These are phyloP conservation scores for Lepidurus arcticus DNA, from an alignment of 1,140 invertebrate species.

Conservation along the genomic window DNA sequence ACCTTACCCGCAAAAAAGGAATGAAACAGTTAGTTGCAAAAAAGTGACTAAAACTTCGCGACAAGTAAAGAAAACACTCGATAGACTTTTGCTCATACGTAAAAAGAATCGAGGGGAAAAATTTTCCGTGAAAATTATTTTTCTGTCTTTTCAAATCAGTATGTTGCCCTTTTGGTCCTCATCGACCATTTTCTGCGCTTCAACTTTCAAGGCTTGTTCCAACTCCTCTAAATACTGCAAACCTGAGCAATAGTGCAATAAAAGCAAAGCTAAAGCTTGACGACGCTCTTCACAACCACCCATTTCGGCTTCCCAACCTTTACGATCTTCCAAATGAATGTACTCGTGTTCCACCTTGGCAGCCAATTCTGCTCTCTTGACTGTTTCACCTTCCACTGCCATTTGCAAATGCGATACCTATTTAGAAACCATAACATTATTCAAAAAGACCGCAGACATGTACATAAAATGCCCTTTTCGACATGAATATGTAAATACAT, in stretches of 20 bases:
- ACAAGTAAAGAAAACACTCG: neutral
- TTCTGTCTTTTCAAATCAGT: neutral
- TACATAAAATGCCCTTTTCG: neutral
- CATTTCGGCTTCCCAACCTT: conserved; percentile 31
- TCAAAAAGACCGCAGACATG: too few relatives aligned
- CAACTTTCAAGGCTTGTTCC: conserved; percentile 29
- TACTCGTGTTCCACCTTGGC: conserved; percentile 27
- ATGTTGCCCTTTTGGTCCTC: neutral
- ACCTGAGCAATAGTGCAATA: conserved; percentile 33
- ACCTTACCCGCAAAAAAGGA: neutral
- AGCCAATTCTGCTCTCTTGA: conserved; percentile 28
- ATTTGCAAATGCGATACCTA: neutral
- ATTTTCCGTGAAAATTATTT: neutral
- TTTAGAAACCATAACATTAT: neutral
- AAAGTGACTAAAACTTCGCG: neutral
- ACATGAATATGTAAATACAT: too few relatives aligned
- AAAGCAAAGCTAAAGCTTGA: conserved; percentile 32
- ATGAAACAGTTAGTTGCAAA: neutral
- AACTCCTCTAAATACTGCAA: conserved; percentile 30
- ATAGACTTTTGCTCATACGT: too few relatives aligned
- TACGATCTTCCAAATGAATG: conserved; percentile 17
- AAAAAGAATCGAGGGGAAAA: conserved; percentile 23
- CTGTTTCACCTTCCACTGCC: neutral
- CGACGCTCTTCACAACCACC: conserved; percentile 27
- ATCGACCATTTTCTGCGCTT: neutral